Conservation (phyloP, 1,140 invertebrate genomes). For the Eupristina koningsbergeri region DNA sequence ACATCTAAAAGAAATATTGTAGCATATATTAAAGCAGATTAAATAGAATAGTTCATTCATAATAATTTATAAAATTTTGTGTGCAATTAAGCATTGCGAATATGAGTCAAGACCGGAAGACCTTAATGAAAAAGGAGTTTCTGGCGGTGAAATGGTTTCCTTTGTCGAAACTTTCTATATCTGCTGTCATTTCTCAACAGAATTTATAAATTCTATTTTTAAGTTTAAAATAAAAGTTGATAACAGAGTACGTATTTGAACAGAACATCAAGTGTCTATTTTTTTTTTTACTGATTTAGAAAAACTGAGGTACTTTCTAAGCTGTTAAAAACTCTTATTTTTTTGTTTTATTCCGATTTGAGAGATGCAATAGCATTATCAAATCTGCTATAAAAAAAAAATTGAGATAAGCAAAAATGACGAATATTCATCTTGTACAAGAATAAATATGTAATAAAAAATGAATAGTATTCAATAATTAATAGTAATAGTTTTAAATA, state of each 20-base stretch:
- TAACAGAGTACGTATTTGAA: background rate
- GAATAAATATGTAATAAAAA: too few species aligned
- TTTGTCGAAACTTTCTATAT: slow-evolving; percentile 31
- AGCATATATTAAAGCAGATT: too few species aligned
- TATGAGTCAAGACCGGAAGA: background rate
- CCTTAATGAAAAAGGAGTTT: slow-evolving; percentile 30
- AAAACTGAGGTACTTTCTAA: background rate
- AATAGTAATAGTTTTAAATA: too few species aligned
- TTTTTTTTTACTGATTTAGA: background rate
- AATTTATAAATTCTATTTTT: background rate
- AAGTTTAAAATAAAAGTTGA: background rate
- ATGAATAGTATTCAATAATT: too few species aligned
- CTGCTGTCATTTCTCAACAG: slow-evolving; percentile 18
- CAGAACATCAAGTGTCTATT: background rate
- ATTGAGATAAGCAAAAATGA: too few species aligned
- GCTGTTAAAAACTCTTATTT: background rate
- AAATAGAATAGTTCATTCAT: too few species aligned
- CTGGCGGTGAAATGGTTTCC: slow-evolving; percentile 9
- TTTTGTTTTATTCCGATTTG: too few species aligned
- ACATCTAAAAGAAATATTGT: too few species aligned
- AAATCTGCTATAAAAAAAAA: too few species aligned
- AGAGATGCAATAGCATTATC: too few species aligned
- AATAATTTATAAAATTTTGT: background rate
- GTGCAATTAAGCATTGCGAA: slow-evolving; percentile 6
- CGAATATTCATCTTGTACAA: too few species aligned